Base-by-base conservation (phyloP, 2,888 invertebrate species). In the Hypsopygia costalis region DNA sequence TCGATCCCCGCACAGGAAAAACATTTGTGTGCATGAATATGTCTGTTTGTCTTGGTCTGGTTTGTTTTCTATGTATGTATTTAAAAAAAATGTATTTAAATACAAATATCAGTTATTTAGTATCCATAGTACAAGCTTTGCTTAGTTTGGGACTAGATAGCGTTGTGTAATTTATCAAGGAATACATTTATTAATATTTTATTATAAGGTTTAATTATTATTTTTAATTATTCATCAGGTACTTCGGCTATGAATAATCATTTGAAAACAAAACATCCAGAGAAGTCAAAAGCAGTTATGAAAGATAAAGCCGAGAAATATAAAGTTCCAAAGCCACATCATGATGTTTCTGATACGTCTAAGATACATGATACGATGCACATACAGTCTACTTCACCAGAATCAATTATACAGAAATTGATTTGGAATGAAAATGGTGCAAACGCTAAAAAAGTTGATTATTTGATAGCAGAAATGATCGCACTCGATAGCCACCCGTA, bases 401-500 rank as follows among this genome's bases (percentile, higher is more conserved):
- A 41, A 34, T 27, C 34, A 6, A 27, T 31, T 12, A 38, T 41
- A 34, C 38, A 34, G 11, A 43, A 44, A 43, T 30, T 30, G 10
- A 3, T 41, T 28, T 42, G 46, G 38, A 10, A 40, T 27, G 27
- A 36, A 5, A 55, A 30, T 6, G 30, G 9, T 30, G 11, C 30
- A 2, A 30, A 10, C 3, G 30, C 30, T n/a, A 30, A 6, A 30
- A 30, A 30, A 11, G 3, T 7, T 11, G 7, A 68, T 53, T 62
- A 63, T 50, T 56, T 60, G 41, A 58, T 68, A 34, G 61, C 51
- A 11, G 70, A 67, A 64, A 68, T 63, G 60, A 66, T 68, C 55
- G 65, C 62, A 11, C 6, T 66, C 40, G 63, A 65, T 30, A 67
- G 64, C 46, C 49, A 63, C 39, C 61, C 66, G 22, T 44, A 63